Conservation (phyloP, 2,888 invertebrate genomes). For the Ectobius pallidus region DNA sequence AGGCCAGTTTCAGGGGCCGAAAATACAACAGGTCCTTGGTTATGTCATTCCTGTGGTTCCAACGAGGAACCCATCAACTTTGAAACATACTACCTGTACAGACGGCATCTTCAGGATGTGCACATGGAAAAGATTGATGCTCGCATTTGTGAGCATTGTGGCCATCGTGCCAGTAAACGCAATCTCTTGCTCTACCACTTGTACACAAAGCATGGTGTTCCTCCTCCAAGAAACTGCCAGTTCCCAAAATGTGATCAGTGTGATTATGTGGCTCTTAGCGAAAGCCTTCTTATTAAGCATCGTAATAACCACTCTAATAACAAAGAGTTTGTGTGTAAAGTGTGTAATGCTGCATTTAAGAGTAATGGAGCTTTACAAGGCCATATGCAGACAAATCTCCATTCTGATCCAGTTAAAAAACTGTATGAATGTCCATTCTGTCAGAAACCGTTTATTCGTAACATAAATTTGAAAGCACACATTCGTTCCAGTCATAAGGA, state of each 20-base stretch:
- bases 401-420: conserved; percentile 47
- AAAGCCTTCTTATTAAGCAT: conserved; percentile 72
- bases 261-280: conserved; percentile 75
- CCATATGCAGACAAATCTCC: conserved; percentile 61
- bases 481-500: conserved; percentile 69
- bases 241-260: conserved; percentile 84
- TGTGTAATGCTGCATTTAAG: conserved; percentile 62
- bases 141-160: conserved; percentile 84
- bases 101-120: conserved; percentile 72
- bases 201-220: conserved; percentile 78
- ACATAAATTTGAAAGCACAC: conserved; percentile 73
- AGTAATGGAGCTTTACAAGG: conserved; percentile 49
- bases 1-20: conserved; percentile 48
- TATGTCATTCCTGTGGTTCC: conserved; percentile 76
- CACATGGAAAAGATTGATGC: conserved; percentile 79
- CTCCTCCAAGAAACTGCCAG: conserved; percentile 69
- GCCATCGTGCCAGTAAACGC: conserved; percentile 74
- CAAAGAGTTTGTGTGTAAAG: conserved; percentile 58
- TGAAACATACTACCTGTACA: conserved; percentile 77
- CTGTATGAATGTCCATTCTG: conserved; percentile 73
- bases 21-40: conserved; percentile 71
- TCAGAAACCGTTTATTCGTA: conserved; percentile 71
- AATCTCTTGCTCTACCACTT: conserved; percentile 79
- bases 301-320: conserved; percentile 62
- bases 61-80: conserved; percentile 72